phyloP scores from a whole-genome alignment of 2,888 invertebrate genomes.

The Thysanoteuthis rhombus region DNA sequence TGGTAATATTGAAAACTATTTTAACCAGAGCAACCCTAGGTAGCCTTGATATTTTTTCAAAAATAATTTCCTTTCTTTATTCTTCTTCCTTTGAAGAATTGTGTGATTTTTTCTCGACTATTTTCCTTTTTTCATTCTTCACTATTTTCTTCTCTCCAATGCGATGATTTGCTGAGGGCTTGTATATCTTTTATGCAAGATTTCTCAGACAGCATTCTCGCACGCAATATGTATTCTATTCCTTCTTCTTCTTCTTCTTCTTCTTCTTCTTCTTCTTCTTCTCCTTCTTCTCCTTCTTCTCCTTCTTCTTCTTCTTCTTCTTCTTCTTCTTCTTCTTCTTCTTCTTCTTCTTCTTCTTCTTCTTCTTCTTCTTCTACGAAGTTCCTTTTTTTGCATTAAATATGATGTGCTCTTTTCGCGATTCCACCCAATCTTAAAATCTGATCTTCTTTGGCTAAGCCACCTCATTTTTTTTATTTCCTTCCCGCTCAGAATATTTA shows the following conservation, averaged over 20 bases:
- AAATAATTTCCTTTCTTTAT: constrained; percentile 12
- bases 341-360: not conserved
- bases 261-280: not conserved
- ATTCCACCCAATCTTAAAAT: too few relatives aligned
- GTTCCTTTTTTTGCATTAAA: not conserved
- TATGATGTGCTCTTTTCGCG: too few relatives aligned
- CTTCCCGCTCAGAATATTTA: not conserved
- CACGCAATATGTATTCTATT: not conserved
- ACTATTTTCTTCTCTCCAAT: too few relatives aligned
- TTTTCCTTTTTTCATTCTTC: not conserved
- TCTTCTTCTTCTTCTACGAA: not conserved
- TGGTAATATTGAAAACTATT: not conserved
- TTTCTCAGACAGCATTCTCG: too few relatives aligned
- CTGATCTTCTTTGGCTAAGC: not conserved
- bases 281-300: not conserved
- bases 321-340: not conserved
- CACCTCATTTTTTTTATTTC: not conserved
- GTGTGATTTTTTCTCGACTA: not conserved
- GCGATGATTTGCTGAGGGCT: too few relatives aligned
- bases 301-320: not conserved
- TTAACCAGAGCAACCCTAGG: not conserved
- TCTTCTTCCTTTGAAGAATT: not conserved
- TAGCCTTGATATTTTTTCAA: not conserved
- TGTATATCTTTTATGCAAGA: too few relatives aligned
- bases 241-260: not conserved